Conservation (phyloP, 2,797 vertebrate genomes). For the Paratrypauchen microcephalus region DNA sequence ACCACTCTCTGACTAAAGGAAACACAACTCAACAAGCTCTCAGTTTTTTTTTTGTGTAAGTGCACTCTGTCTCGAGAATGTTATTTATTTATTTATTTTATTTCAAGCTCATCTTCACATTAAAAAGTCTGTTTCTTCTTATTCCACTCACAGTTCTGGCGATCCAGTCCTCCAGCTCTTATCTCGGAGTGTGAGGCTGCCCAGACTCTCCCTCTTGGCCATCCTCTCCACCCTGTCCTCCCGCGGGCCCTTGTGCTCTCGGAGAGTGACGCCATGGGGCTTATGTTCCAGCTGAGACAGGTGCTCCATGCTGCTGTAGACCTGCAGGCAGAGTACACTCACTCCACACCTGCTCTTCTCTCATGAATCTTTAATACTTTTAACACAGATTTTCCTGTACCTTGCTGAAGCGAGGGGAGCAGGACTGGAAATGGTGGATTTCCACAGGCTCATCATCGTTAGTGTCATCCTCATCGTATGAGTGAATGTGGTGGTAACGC, state of each 20-base stretch:
- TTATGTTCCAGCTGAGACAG: slow-evolving; percentile 90
- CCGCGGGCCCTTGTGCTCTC: slow-evolving; percentile 83
- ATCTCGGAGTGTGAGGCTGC: slow-evolving; percentile 85
- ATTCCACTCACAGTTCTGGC: slow-evolving; percentile 82
- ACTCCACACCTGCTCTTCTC: slow-evolving; percentile 4
- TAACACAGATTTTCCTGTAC: slow-evolving; percentile 53
- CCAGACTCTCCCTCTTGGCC: slow-evolving; percentile 85
- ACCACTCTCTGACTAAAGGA: not conserved
- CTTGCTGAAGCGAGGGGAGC: slow-evolving; percentile 93
- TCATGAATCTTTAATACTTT: not conserved
- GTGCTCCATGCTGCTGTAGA: slow-evolving; percentile 95
- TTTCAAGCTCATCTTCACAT: not conserved
- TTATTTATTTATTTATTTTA: not conserved
- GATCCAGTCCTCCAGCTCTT: slow-evolving; percentile 88
- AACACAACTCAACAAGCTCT: not conserved
- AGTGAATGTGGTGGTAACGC: slow-evolving; percentile 89
- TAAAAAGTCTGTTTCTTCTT: not conserved
- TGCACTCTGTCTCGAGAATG: not conserved
- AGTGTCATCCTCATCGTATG: slow-evolving; percentile 89
- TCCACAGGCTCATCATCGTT: slow-evolving; percentile 92
- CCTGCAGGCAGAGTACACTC: slow-evolving; percentile 63
- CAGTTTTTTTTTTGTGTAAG: not conserved
- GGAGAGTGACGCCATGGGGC: slow-evolving; percentile 74
- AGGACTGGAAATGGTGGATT: slow-evolving; percentile 89
- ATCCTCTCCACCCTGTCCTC: slow-evolving; percentile 75